Conservation (phyloP, 2,888 invertebrate genomes). For the Parnassius apollo region DNA sequence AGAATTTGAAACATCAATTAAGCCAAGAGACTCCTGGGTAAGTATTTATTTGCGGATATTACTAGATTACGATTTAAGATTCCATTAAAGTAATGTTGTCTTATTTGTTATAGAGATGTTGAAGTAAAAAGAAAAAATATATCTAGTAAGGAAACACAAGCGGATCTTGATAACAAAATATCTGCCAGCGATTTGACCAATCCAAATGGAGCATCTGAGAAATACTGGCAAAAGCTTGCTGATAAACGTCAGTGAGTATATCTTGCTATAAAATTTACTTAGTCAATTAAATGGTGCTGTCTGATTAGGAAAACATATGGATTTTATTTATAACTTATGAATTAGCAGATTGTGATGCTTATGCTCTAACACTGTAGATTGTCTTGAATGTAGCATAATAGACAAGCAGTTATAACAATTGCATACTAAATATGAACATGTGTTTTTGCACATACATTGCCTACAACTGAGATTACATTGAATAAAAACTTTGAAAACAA, state of each 20-base stretch:
- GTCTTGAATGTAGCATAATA: no score
- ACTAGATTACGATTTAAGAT: neutral
- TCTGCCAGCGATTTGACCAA: conserved; percentile 86
- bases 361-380: no score
- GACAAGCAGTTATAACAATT: no score
- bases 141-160: conserved; percentile 83
- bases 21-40: conserved; percentile 74
- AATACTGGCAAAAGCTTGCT: conserved; percentile 89
- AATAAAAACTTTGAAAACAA: no score
- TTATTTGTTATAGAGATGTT: conserved; percentile 50
- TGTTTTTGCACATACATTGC: no score
- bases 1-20: conserved; percentile 75
- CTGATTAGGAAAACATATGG: no score
- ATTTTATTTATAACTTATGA: no score
- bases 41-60: conserved; percentile 36
- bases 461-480: no score
- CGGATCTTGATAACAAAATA: conserved; percentile 78
- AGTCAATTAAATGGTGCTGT: no score
- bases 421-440: no score
- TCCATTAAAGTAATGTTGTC: neutral
- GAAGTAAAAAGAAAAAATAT: conserved; percentile 74
- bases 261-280: no score
- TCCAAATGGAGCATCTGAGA: conserved; percentile 84
- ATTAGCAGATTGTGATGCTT: no score
- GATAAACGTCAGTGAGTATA: conserved; percentile 83